phyloP scores from a whole-genome alignment of 2,113 vertebrate genomes.

The Semnornis frantzii region DNA sequence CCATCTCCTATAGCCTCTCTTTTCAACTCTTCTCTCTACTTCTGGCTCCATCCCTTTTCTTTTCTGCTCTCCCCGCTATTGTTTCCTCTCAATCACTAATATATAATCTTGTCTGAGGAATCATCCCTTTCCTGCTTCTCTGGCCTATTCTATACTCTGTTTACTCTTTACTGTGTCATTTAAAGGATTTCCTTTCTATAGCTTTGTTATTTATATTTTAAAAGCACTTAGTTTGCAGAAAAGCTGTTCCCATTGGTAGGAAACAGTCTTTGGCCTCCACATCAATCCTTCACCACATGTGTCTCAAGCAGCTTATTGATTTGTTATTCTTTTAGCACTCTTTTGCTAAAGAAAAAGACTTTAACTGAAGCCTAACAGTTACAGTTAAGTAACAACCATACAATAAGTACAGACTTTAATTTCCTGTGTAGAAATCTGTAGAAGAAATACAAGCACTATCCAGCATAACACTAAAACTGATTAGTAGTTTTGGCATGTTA shows the following conservation, averaged over 20 bases:
- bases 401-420: constrained; percentile 66
- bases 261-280: neutral
- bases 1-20: neutral
- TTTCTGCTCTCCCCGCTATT: neutral
- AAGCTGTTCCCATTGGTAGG: neutral
- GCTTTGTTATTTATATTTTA: constrained; percentile 6
- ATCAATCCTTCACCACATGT: constrained; percentile 34
- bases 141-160: neutral
- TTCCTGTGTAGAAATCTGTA: constrained; percentile 65
- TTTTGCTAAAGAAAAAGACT: constrained; percentile 6
- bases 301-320: constrained; percentile 49
- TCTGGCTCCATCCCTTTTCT: neutral
- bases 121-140: neutral
- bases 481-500: constrained; percentile 22
- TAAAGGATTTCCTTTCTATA: neutral
- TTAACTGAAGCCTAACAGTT: constrained; percentile 8
- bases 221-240: neutral
- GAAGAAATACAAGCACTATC: constrained; percentile 47
- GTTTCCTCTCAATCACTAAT: neutral
- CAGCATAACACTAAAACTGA: constrained; percentile 16
- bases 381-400: constrained; percentile 30
- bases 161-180: neutral
- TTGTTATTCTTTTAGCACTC: constrained; percentile 56
- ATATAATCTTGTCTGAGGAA: neutral
- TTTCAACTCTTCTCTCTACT: neutral